A percentile compares a stretch with the other conserved stretches of the same genome.
Evolutionary conservation across 1,140 invertebrate species (phyloP).

Genomic region (Goniozus legneri): DNA sequence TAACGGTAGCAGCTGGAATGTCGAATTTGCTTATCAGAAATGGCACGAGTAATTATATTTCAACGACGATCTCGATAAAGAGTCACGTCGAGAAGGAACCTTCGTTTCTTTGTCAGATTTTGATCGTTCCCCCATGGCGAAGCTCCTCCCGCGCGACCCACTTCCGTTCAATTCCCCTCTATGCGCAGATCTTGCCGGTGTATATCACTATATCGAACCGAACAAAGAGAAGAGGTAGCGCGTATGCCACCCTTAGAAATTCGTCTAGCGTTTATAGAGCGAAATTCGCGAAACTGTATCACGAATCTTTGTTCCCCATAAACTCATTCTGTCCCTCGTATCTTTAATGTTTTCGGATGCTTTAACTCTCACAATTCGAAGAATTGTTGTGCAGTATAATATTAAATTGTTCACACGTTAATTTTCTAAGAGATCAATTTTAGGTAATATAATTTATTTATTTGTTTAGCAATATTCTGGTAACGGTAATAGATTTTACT

Average conservation of each 20-base stretch:
- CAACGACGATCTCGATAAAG: too few relatives aligned
- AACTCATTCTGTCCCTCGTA: neutral
- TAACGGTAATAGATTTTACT: too few relatives aligned
- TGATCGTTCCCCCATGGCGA: neutral
- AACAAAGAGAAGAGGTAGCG: conserved; percentile 31
- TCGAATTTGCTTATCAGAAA: too few relatives aligned
- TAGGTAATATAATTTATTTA: too few relatives aligned
- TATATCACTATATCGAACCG: conserved; percentile 9
- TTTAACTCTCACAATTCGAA: neutral
- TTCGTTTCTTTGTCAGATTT: neutral
- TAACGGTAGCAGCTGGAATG: too few relatives aligned
- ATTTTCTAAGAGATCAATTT: too few relatives aligned
- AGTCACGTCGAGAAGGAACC: too few relatives aligned
- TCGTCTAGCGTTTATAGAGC: conserved; percentile 31
- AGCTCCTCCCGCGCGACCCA: neutral
- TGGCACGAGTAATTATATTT: too few relatives aligned
- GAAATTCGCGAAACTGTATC: conserved; percentile 10
- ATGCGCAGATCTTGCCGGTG: too few relatives aligned
- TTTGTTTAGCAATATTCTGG: too few relatives aligned
- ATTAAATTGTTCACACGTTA: too few relatives aligned
- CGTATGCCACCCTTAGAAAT: conserved; percentile 22
- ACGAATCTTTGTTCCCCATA: neutral
- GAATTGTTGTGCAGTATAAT: neutral
- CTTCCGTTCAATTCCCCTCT: conserved; percentile 5
- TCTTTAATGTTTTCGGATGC: neutral